Evolutionary conservation across 2,113 vertebrate species (phyloP).

Genomic region (Maccullochella peelii): DNA sequence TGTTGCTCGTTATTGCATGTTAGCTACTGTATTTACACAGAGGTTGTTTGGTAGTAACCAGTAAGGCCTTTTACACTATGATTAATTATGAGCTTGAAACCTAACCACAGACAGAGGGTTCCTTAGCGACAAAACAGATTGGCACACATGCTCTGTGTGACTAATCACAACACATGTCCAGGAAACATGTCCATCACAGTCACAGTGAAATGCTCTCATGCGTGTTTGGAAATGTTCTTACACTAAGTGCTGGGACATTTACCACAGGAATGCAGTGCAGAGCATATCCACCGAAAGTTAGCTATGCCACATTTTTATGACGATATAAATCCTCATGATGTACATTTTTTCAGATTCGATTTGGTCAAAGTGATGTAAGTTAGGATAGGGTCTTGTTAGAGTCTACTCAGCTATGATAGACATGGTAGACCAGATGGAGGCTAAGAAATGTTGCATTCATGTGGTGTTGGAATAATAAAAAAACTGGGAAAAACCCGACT

Average conservation of each 20-base stretch:
- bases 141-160: constrained; percentile 7
- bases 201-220: not conserved
- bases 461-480: too few relatives aligned
- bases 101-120: constrained; percentile 35
- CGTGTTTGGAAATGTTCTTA: not conserved
- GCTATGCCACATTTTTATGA: not conserved
- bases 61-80: not conserved
- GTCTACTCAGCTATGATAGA: not conserved
- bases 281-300: not conserved
- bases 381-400: not conserved
- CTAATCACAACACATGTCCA: constrained; percentile 1
- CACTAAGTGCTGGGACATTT: not conserved
- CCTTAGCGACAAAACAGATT: constrained; percentile 53
- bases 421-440: not conserved
- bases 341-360: not conserved
- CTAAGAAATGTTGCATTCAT: too few relatives aligned
- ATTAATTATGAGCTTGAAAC: not conserved
- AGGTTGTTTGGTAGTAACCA: constrained; percentile 1
- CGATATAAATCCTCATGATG: not conserved
- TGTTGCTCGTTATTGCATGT: not conserved
- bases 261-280: not conserved
- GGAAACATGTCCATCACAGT: not conserved
- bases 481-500: too few relatives aligned
- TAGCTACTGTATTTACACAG: not conserved
- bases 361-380: not conserved